A percentile compares a stretch with the other conserved stretches of the same genome.
Conservation (phyloP, 2,113 vertebrate genomes). For the Thalassoma bifasciatum region DNA sequence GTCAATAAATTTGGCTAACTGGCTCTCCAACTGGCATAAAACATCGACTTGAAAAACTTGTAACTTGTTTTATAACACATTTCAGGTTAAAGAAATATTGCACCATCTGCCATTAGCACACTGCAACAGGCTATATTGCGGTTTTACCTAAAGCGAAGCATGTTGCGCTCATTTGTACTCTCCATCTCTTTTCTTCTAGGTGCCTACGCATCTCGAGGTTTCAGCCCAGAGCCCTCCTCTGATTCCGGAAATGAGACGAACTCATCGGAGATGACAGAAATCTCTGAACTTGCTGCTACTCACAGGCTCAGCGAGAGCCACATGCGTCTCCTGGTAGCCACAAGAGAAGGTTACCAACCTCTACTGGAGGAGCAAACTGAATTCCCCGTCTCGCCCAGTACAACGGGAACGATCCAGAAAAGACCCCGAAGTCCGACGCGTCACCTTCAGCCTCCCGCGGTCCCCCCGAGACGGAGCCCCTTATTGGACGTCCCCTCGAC, state of each 20-base stretch:
- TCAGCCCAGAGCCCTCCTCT: constrained; percentile 96
- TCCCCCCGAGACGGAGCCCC: constrained; percentile 93
- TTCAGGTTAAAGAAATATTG: too few relatives aligned
- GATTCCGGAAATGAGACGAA: constrained; percentile 99
- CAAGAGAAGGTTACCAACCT: constrained; percentile 92
- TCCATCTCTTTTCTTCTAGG: constrained; percentile 86
- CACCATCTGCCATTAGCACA: too few relatives aligned
- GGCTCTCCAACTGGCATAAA: too few relatives aligned
- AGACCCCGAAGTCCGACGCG: constrained; percentile 81
- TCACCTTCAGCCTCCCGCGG: constrained; percentile 88
- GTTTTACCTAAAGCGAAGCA: too few relatives aligned
- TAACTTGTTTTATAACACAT: too few relatives aligned
- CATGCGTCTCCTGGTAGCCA: constrained; percentile 90
- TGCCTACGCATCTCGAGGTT: constrained; percentile 92
- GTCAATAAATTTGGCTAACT: too few relatives aligned
- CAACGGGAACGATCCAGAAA: constrained; percentile 84
- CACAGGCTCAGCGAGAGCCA: constrained; percentile 92
- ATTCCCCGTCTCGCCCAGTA: constrained; percentile 87
- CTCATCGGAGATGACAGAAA: constrained; percentile 98
- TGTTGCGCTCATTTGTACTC: neutral
- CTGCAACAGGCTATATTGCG: too few relatives aligned
- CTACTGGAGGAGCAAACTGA: constrained; percentile 94
- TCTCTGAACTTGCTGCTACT: constrained; percentile 90
- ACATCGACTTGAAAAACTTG: too few relatives aligned
- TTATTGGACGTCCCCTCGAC: constrained; percentile 87